Evolutionary conservation across 2,113 vertebrate genomes (phyloP), one percentile per base, ranked within the genome.

Genomic region (Ochotona curzoniae): DNA sequence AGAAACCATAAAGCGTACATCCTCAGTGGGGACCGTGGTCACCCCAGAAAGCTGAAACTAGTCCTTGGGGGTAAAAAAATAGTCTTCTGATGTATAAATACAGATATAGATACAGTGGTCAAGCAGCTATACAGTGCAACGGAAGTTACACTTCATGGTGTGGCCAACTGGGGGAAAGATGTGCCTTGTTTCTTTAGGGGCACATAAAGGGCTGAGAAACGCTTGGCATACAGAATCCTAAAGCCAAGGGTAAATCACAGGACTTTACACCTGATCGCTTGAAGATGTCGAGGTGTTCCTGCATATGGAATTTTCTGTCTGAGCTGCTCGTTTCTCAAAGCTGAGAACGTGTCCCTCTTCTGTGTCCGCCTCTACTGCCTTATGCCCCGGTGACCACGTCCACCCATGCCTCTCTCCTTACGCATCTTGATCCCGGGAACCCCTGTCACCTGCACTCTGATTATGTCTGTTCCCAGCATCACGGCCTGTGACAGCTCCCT

Each of bases 311-410:
- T 30, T 51, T 76, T 63, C 11, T 63, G 15, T 63, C 74, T 26
- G 12, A 28, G 54, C 63, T 28, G 7, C 7, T 4, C 26, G 9
- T 1, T 87, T 63, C n/a, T 38, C 20, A 82, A 35, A 75, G 2
- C 66, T 7, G 35, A 57, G 74, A 49, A 26, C 8, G 1, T 1
- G 3, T 9, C 1, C 13, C 4, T n/a, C 8, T 44, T 5, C 18
- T 14, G 30, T 64, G 21, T 57, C 26, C 61, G 35, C 2, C 35
- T 26, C 60, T 20, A 17, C 21, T 44, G 38, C 23, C 23, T 28
- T 15, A 20, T 10, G 18, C 4, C 20, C 12, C 6, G 1, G 8
- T 26, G 35, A 20, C 32, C 11, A 12, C 61, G 54, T 11, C 9
- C 54, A 15, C n/a, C 25, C 20, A 57, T 9, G 8, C 38, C 47